Percentiles rank a stretch among this genome's conserved stretches.
These are phyloP conservation scores for human DNA, from an alignment of 2,113 vertebrate genomes.

Conservation along the genomic window DNA sequence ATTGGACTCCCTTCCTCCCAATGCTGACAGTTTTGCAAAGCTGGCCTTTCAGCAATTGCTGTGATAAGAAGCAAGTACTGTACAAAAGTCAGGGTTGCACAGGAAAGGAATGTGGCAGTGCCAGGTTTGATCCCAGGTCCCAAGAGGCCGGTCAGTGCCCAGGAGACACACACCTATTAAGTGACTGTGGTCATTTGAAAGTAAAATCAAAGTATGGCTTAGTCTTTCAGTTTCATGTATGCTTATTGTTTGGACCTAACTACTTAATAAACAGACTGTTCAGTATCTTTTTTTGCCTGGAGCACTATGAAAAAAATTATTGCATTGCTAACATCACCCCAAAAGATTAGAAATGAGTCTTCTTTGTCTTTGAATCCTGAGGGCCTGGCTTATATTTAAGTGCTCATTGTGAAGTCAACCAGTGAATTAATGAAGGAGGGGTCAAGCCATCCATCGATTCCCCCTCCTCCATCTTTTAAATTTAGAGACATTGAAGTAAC, in stretches of 20 bases:
- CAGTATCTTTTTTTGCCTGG: background rate
- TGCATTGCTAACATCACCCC: rapidly evolving
- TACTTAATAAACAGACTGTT: background rate
- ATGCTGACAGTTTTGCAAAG: background rate
- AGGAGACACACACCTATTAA: rapidly evolving
- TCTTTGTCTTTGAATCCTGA: no score
- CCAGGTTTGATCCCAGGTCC: rapidly evolving
- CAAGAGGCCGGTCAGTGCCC: background rate
- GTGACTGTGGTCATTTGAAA: background rate
- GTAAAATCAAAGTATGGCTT: background rate
- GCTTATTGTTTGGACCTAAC: no score
- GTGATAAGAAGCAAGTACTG: background rate
- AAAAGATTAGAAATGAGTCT: rapidly evolving
- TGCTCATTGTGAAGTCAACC: background rate
- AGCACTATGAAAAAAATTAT: no score
- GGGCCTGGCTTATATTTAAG: rapidly evolving
- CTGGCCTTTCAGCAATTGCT: background rate
- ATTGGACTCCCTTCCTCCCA: rapidly evolving
- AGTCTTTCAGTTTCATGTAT: background rate
- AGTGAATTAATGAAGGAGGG: no score
- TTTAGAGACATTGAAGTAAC: rapidly evolving
- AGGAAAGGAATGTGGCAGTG: background rate
- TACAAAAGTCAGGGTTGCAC: background rate
- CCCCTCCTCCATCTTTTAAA: background rate
- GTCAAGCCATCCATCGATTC: rapidly evolving